Evolutionary conservation across 1,140 invertebrate species (phyloP).

Genomic region (Macrobrachium nipponense): DNA sequence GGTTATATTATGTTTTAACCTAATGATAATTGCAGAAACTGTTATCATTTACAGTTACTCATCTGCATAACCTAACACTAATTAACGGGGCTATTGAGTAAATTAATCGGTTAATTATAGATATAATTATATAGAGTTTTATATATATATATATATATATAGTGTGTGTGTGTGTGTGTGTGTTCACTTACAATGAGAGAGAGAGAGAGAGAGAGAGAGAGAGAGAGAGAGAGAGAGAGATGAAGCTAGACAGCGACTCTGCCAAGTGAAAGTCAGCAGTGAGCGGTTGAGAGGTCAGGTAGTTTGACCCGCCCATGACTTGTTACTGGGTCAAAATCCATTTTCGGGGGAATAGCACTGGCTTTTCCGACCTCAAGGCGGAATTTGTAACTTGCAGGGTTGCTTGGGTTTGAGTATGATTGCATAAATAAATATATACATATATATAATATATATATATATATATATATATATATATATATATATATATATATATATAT

Average conservation of each 20-base stretch:
- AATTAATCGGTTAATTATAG: background rate
- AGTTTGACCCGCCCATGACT: background rate
- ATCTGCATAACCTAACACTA: too few species aligned
- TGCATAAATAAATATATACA: conserved; percentile 2
- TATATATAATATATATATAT: background rate
- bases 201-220: background rate
- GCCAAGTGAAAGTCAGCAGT: background rate
- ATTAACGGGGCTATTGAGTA: too few species aligned
- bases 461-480: background rate
- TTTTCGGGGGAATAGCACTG: background rate
- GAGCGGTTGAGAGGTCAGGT: too few species aligned
- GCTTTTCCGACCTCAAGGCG: background rate
- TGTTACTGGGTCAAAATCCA: background rate
- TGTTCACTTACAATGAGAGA: background rate
- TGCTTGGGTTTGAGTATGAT: background rate
- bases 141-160: conserved; percentile 20
- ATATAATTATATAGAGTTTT: too few species aligned
- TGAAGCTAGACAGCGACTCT: background rate
- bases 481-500: background rate
- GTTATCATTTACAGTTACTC: too few species aligned
- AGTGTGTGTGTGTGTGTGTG: conserved; percentile 23
- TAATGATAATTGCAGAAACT: too few species aligned
- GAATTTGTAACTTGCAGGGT: too few species aligned
- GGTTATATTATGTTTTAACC: too few species aligned
- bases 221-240: conserved; percentile 23